Conservation (phyloP, 2,888 invertebrate species). For the Carpatolechia fugitivella region DNA sequence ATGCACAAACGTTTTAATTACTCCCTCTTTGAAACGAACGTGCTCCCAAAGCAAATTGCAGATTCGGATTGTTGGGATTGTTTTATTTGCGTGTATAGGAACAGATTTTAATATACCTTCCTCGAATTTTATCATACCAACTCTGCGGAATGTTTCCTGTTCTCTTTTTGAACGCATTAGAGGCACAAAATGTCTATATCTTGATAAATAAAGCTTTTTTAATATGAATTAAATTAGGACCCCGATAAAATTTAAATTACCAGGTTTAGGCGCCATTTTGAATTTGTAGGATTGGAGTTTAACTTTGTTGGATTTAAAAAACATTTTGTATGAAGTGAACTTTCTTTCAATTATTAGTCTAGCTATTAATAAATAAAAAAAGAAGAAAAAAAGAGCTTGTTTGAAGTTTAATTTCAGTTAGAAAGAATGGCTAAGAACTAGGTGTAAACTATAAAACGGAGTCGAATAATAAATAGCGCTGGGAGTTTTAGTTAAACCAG, state of each 20-base stretch:
- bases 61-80: not conserved
- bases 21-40: not conserved
- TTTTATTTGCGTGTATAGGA: not conserved
- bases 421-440: not conserved
- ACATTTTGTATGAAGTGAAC: too few species aligned
- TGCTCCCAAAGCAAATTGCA: slow-evolving; percentile 2
- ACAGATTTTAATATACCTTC: not conserved
- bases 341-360: too few species aligned
- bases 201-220: too few species aligned
- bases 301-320: too few species aligned
- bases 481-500: slow-evolving; percentile 3
- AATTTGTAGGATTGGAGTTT: too few species aligned
- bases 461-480: not conserved
- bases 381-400: too few species aligned
- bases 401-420: not conserved
- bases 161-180: not conserved
- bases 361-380: too few species aligned
- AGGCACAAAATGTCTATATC: too few species aligned
- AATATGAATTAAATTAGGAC: too few species aligned
- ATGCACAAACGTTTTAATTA: slow-evolving; percentile 4
- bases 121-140: not conserved
- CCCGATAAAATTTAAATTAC: too few species aligned
- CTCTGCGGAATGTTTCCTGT: not conserved
- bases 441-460: not conserved
- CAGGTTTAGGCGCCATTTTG: too few species aligned